Percentiles rank a stretch among this genome's conserved stretches.
phyloP scores from a whole-genome alignment of 1,140 invertebrate species.

The Pseudoatta argentina region DNA sequence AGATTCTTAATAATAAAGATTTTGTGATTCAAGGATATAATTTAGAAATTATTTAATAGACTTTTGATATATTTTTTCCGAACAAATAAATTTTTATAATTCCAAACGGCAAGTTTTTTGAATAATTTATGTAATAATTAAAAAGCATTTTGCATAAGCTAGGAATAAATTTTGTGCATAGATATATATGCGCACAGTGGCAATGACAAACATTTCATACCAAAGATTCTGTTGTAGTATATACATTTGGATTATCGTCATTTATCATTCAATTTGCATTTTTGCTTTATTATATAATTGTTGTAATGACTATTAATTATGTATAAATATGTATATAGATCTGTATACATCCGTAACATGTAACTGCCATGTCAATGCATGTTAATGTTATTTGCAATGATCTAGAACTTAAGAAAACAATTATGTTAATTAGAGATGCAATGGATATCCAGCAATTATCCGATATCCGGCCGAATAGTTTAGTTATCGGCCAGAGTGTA shows the following conservation, averaged over 20 bases:
- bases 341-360: conserved; percentile 65
- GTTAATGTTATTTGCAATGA: conserved; percentile 24
- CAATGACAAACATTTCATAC: conserved; percentile 83
- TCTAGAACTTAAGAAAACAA: conserved; percentile 46
- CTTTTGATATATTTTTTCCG: conserved; percentile 22
- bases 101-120: conserved; percentile 19
- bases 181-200: conserved; percentile 64
- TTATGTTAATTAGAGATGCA: neutral
- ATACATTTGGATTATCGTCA: conserved; percentile 46
- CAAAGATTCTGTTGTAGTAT: conserved; percentile 82
- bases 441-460: no score
- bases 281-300: conserved; percentile 63
- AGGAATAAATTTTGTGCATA: conserved; percentile 40
- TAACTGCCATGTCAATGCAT: conserved; percentile 52
- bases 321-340: conserved; percentile 79
- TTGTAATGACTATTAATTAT: conserved; percentile 67
- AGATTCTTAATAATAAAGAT: conserved; percentile 9
- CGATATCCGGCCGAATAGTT: no score
- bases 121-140: conserved; percentile 49
- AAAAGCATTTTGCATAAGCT: conserved; percentile 30
- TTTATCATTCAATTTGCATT: conserved; percentile 51
- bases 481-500: no score
- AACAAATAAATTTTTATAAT: conserved; percentile 26
- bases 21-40: conserved; percentile 14
- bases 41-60: conserved; percentile 25